Evolutionary conservation across 2,113 vertebrate genomes (phyloP), one percentile per base, ranked within the genome.

Genomic region (Ctenomys sociabilis): DNA sequence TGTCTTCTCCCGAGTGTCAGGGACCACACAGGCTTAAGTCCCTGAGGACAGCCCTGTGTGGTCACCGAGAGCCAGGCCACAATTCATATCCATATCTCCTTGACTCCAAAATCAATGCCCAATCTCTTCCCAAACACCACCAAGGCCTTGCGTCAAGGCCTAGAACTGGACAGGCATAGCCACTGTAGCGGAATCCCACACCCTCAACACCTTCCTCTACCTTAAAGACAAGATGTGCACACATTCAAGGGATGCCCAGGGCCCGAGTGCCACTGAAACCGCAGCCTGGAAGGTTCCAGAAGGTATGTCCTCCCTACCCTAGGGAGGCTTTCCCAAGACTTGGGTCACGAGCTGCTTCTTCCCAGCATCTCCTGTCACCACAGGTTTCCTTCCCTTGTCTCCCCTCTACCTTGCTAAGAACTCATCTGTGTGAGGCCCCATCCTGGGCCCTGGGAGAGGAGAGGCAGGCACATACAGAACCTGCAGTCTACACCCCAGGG

Each of bases 1-100:
- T 4, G 2, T 19, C 7, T 12, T 21, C 1, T 24, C 40, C 22
- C 1, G 5, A 32, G 22, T 5, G 16, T 1, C 7, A 7, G 9
- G 8, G 70, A 32, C 19, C 19, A 7, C 28, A 10, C 13, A 17
- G 35, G 22, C 0, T 6, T 9, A 9, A 11, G 21, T 40, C 35
- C 70, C 22, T 5, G 9, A 70, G 21, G 78, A 84, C 37, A 21
- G n/a, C n/a, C 73, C n/a, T 5, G 16, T 10, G 7, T 9, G 4
- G 14, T 72, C 57, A 37, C 37, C 19, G 11, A 12, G 14, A n/a
- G 17, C 45, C 73, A 83, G n/a, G 57, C 83, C 43, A 66, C n/a
- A 72, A n/a, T 81, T 61, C 82, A 35, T 13, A 86, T 9, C 43
- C 64, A 45, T 6, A 2, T 13, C 90, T 17, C 13, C 73, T 77